These are phyloP conservation scores for Drosophila dives DNA, from an alignment of 2,888 invertebrate species.

Conservation along the genomic window DNA sequence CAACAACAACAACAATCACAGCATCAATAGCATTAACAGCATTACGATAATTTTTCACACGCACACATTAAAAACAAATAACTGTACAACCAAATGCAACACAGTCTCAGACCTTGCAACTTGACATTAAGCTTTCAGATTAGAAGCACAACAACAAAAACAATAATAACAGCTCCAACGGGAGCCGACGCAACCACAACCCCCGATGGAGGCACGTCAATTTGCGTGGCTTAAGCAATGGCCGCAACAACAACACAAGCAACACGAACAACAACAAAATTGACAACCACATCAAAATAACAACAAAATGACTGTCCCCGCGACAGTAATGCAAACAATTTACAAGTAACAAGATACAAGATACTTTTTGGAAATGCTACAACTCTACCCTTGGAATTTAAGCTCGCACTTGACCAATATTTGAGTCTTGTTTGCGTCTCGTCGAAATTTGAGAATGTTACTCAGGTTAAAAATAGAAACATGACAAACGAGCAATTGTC, in stretches of 20 bases:
- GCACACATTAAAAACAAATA: conserved; percentile 62
- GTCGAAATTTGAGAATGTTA: conserved; percentile 40
- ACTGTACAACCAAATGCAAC: conserved; percentile 27
- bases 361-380: conserved; percentile 32
- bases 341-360: conserved; percentile 47
- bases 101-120: conserved; percentile 61
- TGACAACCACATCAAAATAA: conserved; percentile 24
- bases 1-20: conserved; percentile 8
- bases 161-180: conserved; percentile 40
- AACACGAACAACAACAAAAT: conserved; percentile 22
- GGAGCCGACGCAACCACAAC: conserved; percentile 16
- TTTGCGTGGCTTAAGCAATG: conserved; percentile 16
- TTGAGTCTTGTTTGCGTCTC: neutral
- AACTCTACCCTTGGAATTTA: conserved; percentile 35
- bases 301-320: conserved; percentile 56
- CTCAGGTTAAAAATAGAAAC: conserved; percentile 28
- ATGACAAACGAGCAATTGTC: conserved; percentile 22
- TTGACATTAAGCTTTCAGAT: conserved; percentile 66
- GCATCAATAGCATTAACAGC: conserved; percentile 17
- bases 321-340: conserved; percentile 52
- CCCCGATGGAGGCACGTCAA: conserved; percentile 24
- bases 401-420: conserved; percentile 29
- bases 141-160: conserved; percentile 34
- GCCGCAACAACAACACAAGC: conserved; percentile 11
- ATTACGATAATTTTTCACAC: conserved; percentile 55